Base-by-base conservation (phyloP, 1,140 invertebrate species). In the Pseudomyrmex dendroicus region DNA sequence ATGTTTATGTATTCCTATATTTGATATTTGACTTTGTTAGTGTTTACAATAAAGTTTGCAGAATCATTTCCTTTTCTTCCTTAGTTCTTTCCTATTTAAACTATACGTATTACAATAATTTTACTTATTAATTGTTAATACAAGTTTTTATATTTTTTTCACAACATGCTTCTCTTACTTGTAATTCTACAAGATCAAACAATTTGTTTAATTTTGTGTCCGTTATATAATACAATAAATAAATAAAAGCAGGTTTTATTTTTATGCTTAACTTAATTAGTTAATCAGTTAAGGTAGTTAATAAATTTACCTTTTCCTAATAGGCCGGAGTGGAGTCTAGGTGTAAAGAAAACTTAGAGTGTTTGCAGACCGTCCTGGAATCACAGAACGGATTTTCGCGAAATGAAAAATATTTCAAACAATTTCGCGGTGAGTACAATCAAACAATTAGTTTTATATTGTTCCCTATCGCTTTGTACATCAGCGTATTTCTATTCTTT, bases 251-350 rank as follows among this genome's bases (percentile, higher is more conserved):
- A 35, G 35, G 7, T 35, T 35, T 9, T 50, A 59, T 17, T 80
- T 80, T 22, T 72, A 70, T 59, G 0, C 8, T 59, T 48, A 2
- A 70, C 15, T 25, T 35, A 25, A 35, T 35, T 7, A 35, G 35
- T 35, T 7, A 35, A 35, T 35, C 35, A 7, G n/a, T 10, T n/a
- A 72, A 20, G 10, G 12, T 59, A 80, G 54, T 72, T 80, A 80
- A 80, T 80, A 7, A 12, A 35, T 72, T 72, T 72, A 50, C 62
- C 52, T 77, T 77, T 83, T 90, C 92, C 85, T 95, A 95, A 86
- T 94, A 98, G 97, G 95, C 95, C 83, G 97, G 97, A 93, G 95
- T 97, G 82, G 94, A 97, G 88, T 96, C 96, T 61, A 96, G 96
- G 59, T 97, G 97, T 92, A 95, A 96, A 90, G 96, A 97, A 88